Percentiles rank a stretch among this genome's conserved stretches.
phyloP scores from a whole-genome alignment of 1,140 invertebrate species.

The Globodera ellingtonae region DNA sequence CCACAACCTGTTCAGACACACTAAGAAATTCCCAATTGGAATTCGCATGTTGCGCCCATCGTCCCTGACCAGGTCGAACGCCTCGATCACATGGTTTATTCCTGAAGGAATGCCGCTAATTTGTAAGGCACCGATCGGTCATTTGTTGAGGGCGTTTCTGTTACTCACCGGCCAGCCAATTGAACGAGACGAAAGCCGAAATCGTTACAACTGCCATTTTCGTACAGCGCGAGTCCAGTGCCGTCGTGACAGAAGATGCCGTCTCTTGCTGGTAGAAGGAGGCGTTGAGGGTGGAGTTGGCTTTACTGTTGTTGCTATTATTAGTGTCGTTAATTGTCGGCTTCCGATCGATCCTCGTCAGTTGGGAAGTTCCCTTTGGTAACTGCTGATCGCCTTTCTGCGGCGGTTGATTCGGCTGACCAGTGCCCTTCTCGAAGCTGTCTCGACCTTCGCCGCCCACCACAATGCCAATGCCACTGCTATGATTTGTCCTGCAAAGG shows the following conservation, averaged over 20 bases:
- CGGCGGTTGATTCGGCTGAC: not conserved
- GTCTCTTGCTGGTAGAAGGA: constrained; percentile 5
- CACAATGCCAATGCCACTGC: constrained; percentile 9
- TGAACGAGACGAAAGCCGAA: constrained; percentile 59
- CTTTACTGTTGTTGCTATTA: not conserved
- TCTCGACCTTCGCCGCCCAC: not conserved
- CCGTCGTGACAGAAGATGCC: not conserved
- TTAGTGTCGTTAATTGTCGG: not conserved
- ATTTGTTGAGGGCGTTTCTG: not conserved
- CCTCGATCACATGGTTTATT: constrained; percentile 59
- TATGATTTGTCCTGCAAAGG: not conserved
- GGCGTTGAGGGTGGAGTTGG: not conserved
- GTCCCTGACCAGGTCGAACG: constrained; percentile 42
- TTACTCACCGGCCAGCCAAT: constrained; percentile 56
- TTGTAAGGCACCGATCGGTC: no score
- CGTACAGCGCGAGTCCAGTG: constrained; percentile 54
- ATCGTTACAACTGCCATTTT: constrained; percentile 63
- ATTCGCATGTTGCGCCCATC: constrained; percentile 43
- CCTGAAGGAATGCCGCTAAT: constrained; percentile 29
- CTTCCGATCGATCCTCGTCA: not conserved
- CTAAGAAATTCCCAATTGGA: constrained; percentile 59
- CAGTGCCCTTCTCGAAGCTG: not conserved
- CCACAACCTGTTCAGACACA: constrained; percentile 61
- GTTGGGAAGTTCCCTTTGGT: not conserved
- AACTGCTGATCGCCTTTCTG: not conserved